Conservation (phyloP, 2,888 invertebrate species). For the Clunio marinus region DNA sequence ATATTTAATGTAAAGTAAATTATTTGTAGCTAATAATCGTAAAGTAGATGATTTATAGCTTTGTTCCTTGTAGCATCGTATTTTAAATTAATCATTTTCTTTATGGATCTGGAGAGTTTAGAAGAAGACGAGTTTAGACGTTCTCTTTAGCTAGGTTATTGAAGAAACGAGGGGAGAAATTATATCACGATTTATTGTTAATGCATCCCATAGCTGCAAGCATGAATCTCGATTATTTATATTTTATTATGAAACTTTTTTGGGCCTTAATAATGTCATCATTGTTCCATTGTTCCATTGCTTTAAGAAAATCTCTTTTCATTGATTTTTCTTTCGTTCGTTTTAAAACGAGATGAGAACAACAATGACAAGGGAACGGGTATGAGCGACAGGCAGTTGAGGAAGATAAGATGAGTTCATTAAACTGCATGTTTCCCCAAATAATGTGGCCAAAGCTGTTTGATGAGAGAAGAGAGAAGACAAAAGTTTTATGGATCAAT, state of each 20-base stretch:
- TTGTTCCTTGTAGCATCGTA: neutral
- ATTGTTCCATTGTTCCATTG: slow-evolving; percentile 21
- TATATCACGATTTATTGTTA: slow-evolving; percentile 28
- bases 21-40: slow-evolving; percentile 36
- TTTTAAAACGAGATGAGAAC: neutral
- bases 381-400: neutral
- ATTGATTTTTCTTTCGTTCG: slow-evolving; percentile 12
- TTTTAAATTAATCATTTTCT: slow-evolving; percentile 27
- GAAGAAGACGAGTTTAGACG: neutral
- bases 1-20: slow-evolving; percentile 32
- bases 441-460: neutral
- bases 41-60: slow-evolving; percentile 32
- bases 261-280: slow-evolving; percentile 28
- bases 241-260: slow-evolving; percentile 19
- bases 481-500: neutral
- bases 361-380: slow-evolving; percentile 1
- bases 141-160: neutral
- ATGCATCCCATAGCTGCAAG: slow-evolving; percentile 3
- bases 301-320: slow-evolving; percentile 3
- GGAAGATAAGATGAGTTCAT: slow-evolving; percentile 18
- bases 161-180: slow-evolving; percentile 21
- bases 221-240: slow-evolving; percentile 5
- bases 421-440: neutral
- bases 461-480: neutral
- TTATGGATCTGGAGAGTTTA: no score